Percentiles rank a stretch among this genome's conserved stretches.
These are phyloP conservation scores for Corydoras sp. DNA, from an alignment of 2,113 vertebrate genomes.

Conservation along the genomic window DNA sequence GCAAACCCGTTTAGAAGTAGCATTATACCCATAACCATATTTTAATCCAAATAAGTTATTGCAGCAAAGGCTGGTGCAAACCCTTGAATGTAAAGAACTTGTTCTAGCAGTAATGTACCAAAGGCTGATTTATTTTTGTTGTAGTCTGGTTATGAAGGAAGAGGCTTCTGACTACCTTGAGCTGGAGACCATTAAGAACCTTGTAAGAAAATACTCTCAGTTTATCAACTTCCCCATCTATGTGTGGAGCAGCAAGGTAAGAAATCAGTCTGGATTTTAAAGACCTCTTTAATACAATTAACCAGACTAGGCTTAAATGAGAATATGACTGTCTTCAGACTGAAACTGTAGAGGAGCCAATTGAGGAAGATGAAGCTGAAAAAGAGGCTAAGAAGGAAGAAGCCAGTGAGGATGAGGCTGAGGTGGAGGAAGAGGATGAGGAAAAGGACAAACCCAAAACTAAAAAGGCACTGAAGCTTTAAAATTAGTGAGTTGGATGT, in stretches of 20 bases:
- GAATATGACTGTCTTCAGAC: slow-evolving; percentile 66
- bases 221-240: slow-evolving; percentile 99
- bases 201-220: slow-evolving; percentile 95
- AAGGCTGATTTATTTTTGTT: not conserved
- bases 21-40: no score
- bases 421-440: slow-evolving; percentile 92
- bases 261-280: not conserved
- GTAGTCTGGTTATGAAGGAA: slow-evolving; percentile 91
- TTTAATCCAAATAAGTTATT: no score
- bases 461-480: slow-evolving; percentile 73
- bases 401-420: slow-evolving; percentile 84
- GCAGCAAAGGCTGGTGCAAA: no score
- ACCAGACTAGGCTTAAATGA: not conserved
- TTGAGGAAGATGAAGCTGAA: slow-evolving; percentile 83
- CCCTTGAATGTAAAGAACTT: no score
- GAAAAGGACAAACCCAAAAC: slow-evolving; percentile 93
- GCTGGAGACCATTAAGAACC: slow-evolving; percentile 95
- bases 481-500: no score
- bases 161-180: slow-evolving; percentile 97
- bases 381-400: slow-evolving; percentile 81
- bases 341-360: slow-evolving; percentile 90
- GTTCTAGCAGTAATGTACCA: not conserved
- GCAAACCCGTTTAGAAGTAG: no score
- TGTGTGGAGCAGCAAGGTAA: slow-evolving; percentile 97
- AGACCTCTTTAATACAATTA: not conserved